Conservation (phyloP, 2,113 vertebrate species). For the Alces alces region DNA sequence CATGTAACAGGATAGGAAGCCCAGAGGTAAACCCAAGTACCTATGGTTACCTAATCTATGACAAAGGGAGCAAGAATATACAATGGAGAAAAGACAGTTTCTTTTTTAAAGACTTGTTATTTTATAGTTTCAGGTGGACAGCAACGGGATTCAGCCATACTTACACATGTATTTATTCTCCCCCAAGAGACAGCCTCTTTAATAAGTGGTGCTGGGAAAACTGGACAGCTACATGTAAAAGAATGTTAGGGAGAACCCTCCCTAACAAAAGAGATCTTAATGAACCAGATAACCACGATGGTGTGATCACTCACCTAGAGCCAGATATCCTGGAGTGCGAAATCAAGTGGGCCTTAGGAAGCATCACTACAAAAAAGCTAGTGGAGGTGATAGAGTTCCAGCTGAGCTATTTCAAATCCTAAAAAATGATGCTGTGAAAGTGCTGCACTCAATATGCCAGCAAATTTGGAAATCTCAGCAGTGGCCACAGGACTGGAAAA, state of each 20-base stretch:
- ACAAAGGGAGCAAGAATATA: not conserved
- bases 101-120: not conserved
- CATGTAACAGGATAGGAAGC: not conserved
- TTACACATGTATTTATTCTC: not conserved
- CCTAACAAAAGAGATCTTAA: not conserved
- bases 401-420: not conserved
- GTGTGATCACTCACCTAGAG: too few relatives aligned
- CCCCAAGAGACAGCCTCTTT: not conserved
- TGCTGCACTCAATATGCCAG: not conserved
- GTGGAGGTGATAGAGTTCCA: not conserved
- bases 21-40: not conserved
- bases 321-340: not conserved
- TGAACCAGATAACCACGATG: too few relatives aligned
- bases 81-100: not conserved
- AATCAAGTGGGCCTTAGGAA: not conserved
- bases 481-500: not conserved
- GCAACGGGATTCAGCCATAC: not conserved
- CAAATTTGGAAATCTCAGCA: not conserved
- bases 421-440: not conserved
- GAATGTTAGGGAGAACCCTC: not conserved
- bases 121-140: not conserved
- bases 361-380: not conserved
- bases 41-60: not conserved
- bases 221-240: not conserved
- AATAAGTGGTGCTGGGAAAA: not conserved